These are phyloP conservation scores for Azemiops feae DNA, from an alignment of 2,113 vertebrate genomes.

Conservation along the genomic window DNA sequence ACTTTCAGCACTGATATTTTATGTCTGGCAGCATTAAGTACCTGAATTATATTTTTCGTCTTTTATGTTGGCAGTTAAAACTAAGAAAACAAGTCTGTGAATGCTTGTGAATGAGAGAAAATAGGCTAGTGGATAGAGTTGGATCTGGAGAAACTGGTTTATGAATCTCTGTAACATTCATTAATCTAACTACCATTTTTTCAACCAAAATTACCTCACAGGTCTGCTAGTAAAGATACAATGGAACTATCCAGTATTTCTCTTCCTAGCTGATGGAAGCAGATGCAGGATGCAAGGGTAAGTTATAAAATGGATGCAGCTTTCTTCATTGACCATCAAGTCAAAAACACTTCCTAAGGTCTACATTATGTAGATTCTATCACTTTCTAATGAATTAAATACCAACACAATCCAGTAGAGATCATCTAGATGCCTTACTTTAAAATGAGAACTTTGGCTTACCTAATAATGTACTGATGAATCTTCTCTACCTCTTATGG, in stretches of 20 bases:
- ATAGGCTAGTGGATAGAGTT: background rate
- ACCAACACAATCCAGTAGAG: background rate
- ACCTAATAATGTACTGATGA: background rate
- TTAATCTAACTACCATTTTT: background rate
- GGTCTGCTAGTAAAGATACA: background rate
- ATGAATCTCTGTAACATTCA: too few relatives aligned
- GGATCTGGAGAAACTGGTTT: background rate
- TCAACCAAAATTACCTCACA: background rate
- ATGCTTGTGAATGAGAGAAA: background rate
- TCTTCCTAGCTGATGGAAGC: too few relatives aligned
- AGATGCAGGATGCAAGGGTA: background rate
- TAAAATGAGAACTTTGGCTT: background rate
- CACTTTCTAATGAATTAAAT: background rate
- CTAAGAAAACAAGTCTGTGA: background rate
- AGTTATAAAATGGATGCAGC: background rate
- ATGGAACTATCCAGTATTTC: background rate
- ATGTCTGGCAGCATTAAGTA: background rate
- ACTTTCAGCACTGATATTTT: conserved; percentile 9
- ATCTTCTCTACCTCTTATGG: background rate
- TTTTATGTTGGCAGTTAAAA: conserved; percentile 11
- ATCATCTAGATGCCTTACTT: too few relatives aligned
- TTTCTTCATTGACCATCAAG: background rate
- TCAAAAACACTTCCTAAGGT: background rate
- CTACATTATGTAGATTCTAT: background rate
- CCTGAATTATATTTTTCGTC: background rate